phyloP scores from a whole-genome alignment of 2,888 invertebrate species.

The Ecdyonurus torrentis region DNA sequence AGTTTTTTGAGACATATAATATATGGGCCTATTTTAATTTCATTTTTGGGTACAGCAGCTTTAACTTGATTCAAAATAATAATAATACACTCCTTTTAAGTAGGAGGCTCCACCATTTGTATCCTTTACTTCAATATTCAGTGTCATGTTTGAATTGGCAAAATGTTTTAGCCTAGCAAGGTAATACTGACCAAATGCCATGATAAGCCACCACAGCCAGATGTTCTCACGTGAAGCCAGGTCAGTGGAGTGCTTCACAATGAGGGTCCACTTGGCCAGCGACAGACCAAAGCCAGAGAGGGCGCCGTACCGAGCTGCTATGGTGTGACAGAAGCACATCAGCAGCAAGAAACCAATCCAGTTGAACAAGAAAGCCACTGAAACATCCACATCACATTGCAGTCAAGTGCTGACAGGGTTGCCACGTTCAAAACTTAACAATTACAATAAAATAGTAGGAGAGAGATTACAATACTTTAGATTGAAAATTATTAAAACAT shows the following conservation, averaged over 20 bases:
- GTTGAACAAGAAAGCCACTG: slow-evolving; percentile 88
- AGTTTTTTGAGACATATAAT: too few relatives aligned
- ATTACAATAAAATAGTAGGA: background rate
- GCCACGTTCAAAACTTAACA: slow-evolving; percentile 2
- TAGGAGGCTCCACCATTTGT: too few relatives aligned
- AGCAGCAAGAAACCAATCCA: slow-evolving; percentile 87
- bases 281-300: slow-evolving; percentile 85
- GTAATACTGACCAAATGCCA: slow-evolving; percentile 78
- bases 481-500: too few relatives aligned
- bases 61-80: too few relatives aligned
- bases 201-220: slow-evolving; percentile 85
- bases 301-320: slow-evolving; percentile 84
- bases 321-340: slow-evolving; percentile 88
- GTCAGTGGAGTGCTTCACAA: slow-evolving; percentile 81
- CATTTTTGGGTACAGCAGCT: too few relatives aligned
- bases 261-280: slow-evolving; percentile 87
- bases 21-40: too few relatives aligned
- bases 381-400: slow-evolving; percentile 20
- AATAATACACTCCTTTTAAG: too few relatives aligned
- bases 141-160: too few relatives aligned
- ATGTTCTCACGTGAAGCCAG: slow-evolving; percentile 73
- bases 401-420: background rate
- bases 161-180: too few relatives aligned
- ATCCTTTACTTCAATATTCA: too few relatives aligned
- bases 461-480: background rate